Evolutionary conservation across 1,140 invertebrate species (phyloP), one percentile per base, ranked within the genome.

Genomic region (Temnothorax longispinosus): DNA sequence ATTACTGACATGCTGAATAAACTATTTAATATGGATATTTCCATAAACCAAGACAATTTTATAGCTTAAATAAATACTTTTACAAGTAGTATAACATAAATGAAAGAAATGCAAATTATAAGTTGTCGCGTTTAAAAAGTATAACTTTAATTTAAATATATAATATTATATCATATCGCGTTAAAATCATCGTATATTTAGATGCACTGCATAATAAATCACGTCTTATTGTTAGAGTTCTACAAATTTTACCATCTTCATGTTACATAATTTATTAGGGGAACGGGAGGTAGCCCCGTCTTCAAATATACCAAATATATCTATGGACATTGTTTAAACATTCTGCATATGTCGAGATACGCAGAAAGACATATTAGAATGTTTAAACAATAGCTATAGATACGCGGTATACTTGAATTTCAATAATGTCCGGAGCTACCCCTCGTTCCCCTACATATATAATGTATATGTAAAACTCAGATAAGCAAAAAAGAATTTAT

Each of bases 211-310:
- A 78, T 47, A 47, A 32, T 27, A 62, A 76, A 56, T 32, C 4
- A 21, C 15, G 11, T 76, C 13, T 60, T 41, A 41, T 41, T 41
- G 38, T 41, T 44, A 18, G 38, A 41, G 60, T 62, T 77, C 13
- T 47, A 44, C 5, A 38, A 77, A 47, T 44, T 64, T 50, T 78
- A 35, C 38, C 47, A 27, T 44, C 38, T 58, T 85, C 7, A 3
- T 11, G n/a, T 60, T 86, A 74, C 32, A 77, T 84, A 35, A 32
- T 41, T 84, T 72, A 13, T 85, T 27, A 27, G 27, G 27, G 27
- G 27, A 27, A 27, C 27, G 27, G 27, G 27, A 1, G 1, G 27
- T 1, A 27, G 27, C 27, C 27, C 27, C 27, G 27, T 27, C 27
- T 27, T 27, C 27, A 27, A 27, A 1, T 27, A 27, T 27, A 27